Evolutionary conservation across 2,113 vertebrate genomes (phyloP).

Genomic region (Lophura nycthemera): DNA sequence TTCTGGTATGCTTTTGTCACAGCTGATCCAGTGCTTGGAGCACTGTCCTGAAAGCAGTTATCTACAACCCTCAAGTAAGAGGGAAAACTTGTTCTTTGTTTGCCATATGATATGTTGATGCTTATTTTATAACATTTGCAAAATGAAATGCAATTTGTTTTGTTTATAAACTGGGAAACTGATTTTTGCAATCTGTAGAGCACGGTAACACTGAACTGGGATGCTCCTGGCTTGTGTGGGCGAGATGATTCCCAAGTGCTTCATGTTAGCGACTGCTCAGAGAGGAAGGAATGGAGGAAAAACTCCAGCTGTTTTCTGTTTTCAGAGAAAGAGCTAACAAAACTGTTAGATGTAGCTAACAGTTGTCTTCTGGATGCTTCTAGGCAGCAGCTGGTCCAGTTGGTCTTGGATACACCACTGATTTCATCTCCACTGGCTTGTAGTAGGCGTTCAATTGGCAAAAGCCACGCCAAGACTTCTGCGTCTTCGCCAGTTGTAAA

Average conservation of each 20-base stretch:
- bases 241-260: not conserved
- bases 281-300: not conserved
- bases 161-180: not conserved
- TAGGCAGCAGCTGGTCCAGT: slow-evolving; percentile 84
- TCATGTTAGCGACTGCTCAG: not conserved
- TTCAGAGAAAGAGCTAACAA: not conserved
- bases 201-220: not conserved
- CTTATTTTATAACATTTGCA: not conserved
- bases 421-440: slow-evolving; percentile 69
- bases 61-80: not conserved
- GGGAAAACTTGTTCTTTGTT: too few species aligned
- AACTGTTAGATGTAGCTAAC: not conserved
- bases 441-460: slow-evolving; percentile 41
- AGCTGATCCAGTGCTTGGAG: not conserved
- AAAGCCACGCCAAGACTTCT: slow-evolving; percentile 48
- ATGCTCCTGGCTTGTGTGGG: not conserved
- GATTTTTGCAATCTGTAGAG: not conserved
- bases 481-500: slow-evolving; percentile 10
- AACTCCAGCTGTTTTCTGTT: not conserved
- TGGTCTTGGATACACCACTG: slow-evolving; percentile 78
- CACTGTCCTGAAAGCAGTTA: not conserved
- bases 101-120: not conserved
- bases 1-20: not conserved
- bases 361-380: slow-evolving; percentile 14
- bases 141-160: not conserved